phyloP scores from a whole-genome alignment of 2,797 vertebrate species.

The Coendou prehensilis region DNA sequence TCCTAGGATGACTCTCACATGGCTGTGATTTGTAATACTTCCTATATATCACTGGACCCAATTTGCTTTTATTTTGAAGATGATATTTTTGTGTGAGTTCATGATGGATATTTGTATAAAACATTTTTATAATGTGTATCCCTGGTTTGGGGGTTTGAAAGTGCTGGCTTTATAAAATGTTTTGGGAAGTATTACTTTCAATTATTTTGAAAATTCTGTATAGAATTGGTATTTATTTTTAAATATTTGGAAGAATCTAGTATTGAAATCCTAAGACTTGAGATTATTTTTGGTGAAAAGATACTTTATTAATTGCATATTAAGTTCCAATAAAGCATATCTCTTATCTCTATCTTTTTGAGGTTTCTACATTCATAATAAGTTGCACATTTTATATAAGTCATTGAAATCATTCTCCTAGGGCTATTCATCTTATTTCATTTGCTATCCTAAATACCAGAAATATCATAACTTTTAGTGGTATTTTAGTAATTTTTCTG shows the following conservation, averaged over 20 bases:
- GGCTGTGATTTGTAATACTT: neutral
- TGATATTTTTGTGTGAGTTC: neutral
- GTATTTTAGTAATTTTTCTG: neutral
- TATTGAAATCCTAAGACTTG: neutral
- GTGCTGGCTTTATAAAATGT: neutral
- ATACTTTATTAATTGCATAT: neutral
- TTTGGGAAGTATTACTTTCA: neutral
- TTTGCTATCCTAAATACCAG: neutral
- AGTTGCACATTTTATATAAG: neutral
- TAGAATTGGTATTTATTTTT: neutral
- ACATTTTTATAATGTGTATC: neutral
- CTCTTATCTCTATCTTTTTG: neutral
- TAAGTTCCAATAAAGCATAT: neutral
- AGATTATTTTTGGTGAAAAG: neutral
- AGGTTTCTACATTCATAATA: neutral
- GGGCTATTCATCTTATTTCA: neutral
- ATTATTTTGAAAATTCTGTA: neutral
- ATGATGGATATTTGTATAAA: neutral
- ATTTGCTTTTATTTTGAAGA: neutral
- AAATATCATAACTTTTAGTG: neutral
- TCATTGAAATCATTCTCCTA: neutral
- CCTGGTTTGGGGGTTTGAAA: neutral
- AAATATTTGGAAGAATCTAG: neutral
- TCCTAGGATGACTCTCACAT: neutral
- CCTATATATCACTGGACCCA: neutral